Evolutionary conservation across 2,797 vertebrate species (phyloP).

Genomic region (Muscicapa comitata): DNA sequence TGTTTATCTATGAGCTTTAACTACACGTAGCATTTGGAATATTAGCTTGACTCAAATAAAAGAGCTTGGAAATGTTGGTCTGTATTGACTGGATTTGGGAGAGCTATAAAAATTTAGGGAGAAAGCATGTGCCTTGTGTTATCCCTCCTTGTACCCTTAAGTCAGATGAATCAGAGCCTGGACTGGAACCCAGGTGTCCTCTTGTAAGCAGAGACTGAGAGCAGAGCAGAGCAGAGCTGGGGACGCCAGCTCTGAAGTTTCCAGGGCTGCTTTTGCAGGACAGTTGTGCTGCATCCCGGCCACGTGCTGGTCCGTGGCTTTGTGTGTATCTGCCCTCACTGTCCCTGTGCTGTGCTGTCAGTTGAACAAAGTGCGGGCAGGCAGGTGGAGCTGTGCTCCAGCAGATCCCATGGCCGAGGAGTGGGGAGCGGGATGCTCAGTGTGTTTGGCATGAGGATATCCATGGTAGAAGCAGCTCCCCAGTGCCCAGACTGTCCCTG

Average conservation of each 20-base stretch:
- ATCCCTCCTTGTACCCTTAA: neutral
- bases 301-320: accelerated
- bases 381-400: neutral
- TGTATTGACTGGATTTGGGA: neutral
- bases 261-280: neutral
- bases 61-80: neutral
- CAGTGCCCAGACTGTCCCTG: neutral
- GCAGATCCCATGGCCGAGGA: accelerated
- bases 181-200: neutral
- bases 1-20: neutral
- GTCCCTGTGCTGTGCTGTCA: neutral
- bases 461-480: neutral
- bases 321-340: accelerated
- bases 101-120: neutral
- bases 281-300: neutral
- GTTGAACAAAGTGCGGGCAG: accelerated
- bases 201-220: neutral
- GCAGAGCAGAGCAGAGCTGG: neutral
- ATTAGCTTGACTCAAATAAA: neutral
- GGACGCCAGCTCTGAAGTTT: neutral
- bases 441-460: accelerated
- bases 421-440: accelerated
- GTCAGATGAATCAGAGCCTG: accelerated
- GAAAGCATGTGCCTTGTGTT: neutral
- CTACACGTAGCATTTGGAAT: neutral